These are phyloP conservation scores for Drosophila infuscata DNA, from an alignment of 2,888 invertebrate genomes.

Conservation along the genomic window DNA sequence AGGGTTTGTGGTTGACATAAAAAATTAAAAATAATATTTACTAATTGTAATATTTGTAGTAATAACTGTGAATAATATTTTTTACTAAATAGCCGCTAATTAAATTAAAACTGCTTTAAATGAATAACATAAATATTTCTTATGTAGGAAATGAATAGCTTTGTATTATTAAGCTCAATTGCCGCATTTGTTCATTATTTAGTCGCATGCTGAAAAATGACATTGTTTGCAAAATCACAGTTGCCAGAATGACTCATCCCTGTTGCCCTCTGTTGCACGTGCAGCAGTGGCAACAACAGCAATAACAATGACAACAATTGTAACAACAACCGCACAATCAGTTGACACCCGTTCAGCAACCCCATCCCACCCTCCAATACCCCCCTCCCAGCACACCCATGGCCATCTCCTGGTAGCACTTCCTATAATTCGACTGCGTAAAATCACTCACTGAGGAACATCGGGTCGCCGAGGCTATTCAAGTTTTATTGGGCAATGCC, in stretches of 20 bases:
- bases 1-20: neutral
- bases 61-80: neutral
- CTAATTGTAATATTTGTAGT: neutral
- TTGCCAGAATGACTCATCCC: conserved; percentile 17
- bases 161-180: neutral
- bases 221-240: conserved; percentile 52
- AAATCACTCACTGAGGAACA: conserved; percentile 62
- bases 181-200: neutral
- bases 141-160: neutral
- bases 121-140: neutral
- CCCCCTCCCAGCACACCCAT: neutral
- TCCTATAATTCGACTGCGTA: conserved; percentile 64
- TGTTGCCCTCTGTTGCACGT: conserved; percentile 59
- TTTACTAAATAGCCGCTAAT: neutral
- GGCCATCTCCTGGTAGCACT: conserved; percentile 27
- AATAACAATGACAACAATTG: conserved; percentile 73
- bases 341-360: conserved; percentile 49
- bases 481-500: conserved; percentile 74
- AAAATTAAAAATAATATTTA: neutral
- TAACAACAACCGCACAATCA: conserved; percentile 77
- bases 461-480: conserved; percentile 66
- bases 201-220: conserved; percentile 18
- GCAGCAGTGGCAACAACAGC: conserved; percentile 33
- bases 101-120: neutral
- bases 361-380: neutral